Evolutionary conservation across 2,113 vertebrate genomes (phyloP).

Genomic region (Trichomycterus rosablanca): DNA sequence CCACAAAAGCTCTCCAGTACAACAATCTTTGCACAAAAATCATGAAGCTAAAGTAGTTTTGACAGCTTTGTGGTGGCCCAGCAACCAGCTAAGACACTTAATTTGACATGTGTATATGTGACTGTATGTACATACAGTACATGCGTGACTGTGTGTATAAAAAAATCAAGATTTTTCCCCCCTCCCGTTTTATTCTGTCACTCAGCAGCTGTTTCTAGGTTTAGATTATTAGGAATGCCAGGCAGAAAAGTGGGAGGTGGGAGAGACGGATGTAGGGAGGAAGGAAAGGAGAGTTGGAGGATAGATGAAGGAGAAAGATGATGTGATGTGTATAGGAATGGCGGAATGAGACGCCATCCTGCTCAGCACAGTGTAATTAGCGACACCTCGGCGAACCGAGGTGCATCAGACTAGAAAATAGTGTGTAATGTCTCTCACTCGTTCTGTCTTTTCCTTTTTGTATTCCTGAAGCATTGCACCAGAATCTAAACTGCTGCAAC

Average conservation of each 20-base stretch:
- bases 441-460: background rate
- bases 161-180: background rate
- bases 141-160: no score
- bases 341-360: conserved; percentile 8
- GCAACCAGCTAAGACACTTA: no score
- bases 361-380: conserved; percentile 38
- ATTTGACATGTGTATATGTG: no score
- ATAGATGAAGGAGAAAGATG: conserved; percentile 9
- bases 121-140: no score
- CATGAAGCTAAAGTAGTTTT: no score
- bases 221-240: conserved; percentile 30
- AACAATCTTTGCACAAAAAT: no score
- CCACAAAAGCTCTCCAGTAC: no score
- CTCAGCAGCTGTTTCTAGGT: conserved; percentile 23
- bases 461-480: conserved; percentile 13
- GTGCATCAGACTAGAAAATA: conserved; percentile 42
- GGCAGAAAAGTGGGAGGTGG: conserved; percentile 16
- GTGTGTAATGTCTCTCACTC: conserved; percentile 36
- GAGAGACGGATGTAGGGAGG: conserved; percentile 9
- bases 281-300: background rate
- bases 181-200: background rate
- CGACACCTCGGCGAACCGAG: conserved; percentile 14
- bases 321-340: background rate
- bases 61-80: no score
- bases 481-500: conserved; percentile 18